Evolutionary conservation across 2,113 vertebrate genomes (phyloP), one percentile per base, ranked within the genome.

Genomic region (Vulpes vulpes): DNA sequence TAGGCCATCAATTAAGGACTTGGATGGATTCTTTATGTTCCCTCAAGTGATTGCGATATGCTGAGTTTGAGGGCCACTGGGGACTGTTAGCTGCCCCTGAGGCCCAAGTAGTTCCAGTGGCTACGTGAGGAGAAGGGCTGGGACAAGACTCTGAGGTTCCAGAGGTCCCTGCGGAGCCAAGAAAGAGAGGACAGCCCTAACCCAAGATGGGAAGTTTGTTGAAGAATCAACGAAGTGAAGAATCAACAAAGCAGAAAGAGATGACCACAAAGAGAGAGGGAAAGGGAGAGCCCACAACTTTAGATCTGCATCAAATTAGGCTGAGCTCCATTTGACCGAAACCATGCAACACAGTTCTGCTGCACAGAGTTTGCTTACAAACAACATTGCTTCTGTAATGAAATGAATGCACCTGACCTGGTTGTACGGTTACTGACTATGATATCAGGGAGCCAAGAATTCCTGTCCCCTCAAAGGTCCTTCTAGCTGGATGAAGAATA

Each of bases 21-120:
- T 85, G n/a, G 30, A n/a, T 23, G 12, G 11, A 23, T 57, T 79
- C 20, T 88, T 71, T 1, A 49, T 3, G 20, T 60, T 62, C 51
- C 9, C 22, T 60, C 5, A 19, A 4, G 12, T 23, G 65, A 67
- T 8, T 20, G 25, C 0, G 4, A 62, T 2, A 8, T 23, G 1
- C 4, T 7, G 2, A 38, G 6, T 27, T 30, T 60, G 59, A 69
- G 59, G 12, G 12, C 35, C 3, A 0, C 51, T n/a, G 8, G 35
- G 32, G 38, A 74, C 20, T 9, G 38, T 10, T 5, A 25, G 62
- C 43, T 74, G 20, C 16, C 15, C 43, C 25, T 3, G 43, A 43
- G 12, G 2, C 4, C 86, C 11, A n/a, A 60, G 23, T 17, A 59
- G 30, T 27, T 62, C 27, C 82, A 57, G 57, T 17, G 16, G 14